Conservation (phyloP, 2,797 vertebrate genomes). For the Heterohyrax brucei region DNA sequence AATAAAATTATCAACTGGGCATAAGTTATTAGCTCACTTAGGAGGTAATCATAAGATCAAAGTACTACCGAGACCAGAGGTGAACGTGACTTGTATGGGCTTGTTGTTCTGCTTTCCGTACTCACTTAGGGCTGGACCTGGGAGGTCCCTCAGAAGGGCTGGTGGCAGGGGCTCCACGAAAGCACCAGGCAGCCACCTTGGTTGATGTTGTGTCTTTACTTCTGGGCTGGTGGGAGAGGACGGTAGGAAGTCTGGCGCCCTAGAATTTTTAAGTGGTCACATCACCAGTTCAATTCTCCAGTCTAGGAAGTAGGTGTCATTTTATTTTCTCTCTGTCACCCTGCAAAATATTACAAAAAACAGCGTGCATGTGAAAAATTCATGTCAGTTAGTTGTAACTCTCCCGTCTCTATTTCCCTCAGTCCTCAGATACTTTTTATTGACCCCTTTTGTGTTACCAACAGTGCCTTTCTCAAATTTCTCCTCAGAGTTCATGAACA, state of each 20-base stretch:
- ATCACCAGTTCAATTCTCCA: accelerated
- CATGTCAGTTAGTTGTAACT: accelerated
- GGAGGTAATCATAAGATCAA: no score
- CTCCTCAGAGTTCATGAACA: no score
- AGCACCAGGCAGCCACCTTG: not conserved
- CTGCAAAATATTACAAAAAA: no score
- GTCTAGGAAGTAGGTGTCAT: accelerated
- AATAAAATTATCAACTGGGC: not conserved
- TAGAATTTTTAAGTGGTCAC: not conserved
- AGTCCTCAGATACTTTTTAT: not conserved
- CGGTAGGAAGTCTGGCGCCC: no score
- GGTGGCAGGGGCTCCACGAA: not conserved
- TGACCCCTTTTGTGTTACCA: not conserved
- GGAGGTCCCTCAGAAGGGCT: no score
- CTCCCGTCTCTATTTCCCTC: not conserved
- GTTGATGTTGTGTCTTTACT: not conserved
- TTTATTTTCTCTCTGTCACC: no score
- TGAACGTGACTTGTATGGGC: accelerated
- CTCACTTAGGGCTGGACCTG: accelerated
- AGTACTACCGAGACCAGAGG: not conserved
- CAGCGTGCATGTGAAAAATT: accelerated
- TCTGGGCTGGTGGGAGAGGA: not conserved
- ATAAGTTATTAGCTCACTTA: not conserved
- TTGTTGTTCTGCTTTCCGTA: not conserved
- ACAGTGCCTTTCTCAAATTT: no score